Evolutionary conservation across 1,140 invertebrate species (phyloP).

Genomic region (Pseudomyrmex pallidus): DNA sequence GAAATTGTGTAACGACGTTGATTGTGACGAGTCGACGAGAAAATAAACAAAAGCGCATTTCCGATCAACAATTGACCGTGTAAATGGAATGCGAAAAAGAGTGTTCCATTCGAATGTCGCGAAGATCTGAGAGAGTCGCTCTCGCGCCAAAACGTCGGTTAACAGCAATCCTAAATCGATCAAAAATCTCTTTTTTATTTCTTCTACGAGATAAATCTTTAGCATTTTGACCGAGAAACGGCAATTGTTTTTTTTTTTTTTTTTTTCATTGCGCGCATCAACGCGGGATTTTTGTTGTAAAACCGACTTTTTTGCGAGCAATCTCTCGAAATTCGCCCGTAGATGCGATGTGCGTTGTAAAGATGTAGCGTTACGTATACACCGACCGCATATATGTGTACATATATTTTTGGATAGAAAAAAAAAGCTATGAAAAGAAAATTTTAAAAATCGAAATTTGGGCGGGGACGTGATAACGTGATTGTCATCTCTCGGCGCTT

Average conservation of each 20-base stretch:
- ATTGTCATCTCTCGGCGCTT: conserved; percentile 55
- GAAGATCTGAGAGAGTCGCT: background rate
- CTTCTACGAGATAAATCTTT: background rate
- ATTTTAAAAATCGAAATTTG: conserved; percentile 74
- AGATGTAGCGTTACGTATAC: conserved; percentile 79
- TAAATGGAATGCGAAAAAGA: background rate
- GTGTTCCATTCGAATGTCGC: background rate
- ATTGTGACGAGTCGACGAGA: background rate
- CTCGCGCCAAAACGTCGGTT: background rate
- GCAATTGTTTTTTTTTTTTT: background rate
- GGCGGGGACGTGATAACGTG: conserved; percentile 51
- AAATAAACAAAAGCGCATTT: background rate
- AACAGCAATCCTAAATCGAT: background rate
- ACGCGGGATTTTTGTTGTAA: conserved; percentile 52
- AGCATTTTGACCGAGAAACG: background rate
- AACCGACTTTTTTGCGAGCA: background rate
- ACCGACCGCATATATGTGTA: conserved; percentile 80
- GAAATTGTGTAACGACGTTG: conserved; percentile 63
- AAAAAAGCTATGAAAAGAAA: conserved; percentile 63
- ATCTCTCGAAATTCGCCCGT: background rate
- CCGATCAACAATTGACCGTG: background rate
- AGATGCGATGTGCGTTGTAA: conserved; percentile 60
- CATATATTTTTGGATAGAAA: conserved; percentile 83
- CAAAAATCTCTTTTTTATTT: background rate
- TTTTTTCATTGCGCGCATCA: background rate